Evolutionary conservation across 2,797 vertebrate species (phyloP), one percentile per base, ranked within the genome.

Genomic region (Nannoperca australis): DNA sequence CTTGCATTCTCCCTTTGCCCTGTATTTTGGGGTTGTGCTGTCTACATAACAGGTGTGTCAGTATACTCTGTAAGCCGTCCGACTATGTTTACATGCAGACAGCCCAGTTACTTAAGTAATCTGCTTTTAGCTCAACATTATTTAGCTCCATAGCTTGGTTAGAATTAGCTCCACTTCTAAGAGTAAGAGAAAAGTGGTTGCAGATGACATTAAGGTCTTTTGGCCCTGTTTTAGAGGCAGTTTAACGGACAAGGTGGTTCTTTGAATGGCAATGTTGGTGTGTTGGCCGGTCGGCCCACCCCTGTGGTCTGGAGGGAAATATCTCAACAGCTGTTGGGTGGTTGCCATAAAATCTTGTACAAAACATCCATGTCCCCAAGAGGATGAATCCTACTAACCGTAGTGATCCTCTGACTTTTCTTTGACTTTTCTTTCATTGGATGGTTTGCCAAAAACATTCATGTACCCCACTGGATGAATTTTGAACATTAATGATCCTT

Each of bases 121-220:
- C 38, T 64, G 17, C 17, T 36, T 69, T 61, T 50, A 8, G 22
- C 34, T 34, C 2, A 4, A 27, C 51, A 32, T 14, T 20, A 54
- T 73, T 54, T 13, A 56, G 17, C 27, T 18, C 45, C 9, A 36
- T 44, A 38, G 55, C 34, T 65, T 22, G 18, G 44, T 75, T 58
- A 59, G 36, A 51, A 44, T 59, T 60, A 67, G 22, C 13, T 40
- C 13, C 36, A 51, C 8, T 59, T 71, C 15, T 27, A 34, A 70
- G 38, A 55, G 12, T 30, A 20, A 42, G n/a, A 55, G 59, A 64
- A 24, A 78, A 34, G 54, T 54, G 20, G 36, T 18, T 60, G 34
- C 13, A 34, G 34, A 5, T 56, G 32, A 70, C 59, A 50, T 49
- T 22, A 7, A 50, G 14, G 18, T 24, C 1, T 32, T 47, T 51